Percentiles rank a stretch among this genome's conserved stretches.
phyloP scores from a whole-genome alignment of 37 sponge, comb jelly and placozoan species.

The Dysidea cf. avara region DNA sequence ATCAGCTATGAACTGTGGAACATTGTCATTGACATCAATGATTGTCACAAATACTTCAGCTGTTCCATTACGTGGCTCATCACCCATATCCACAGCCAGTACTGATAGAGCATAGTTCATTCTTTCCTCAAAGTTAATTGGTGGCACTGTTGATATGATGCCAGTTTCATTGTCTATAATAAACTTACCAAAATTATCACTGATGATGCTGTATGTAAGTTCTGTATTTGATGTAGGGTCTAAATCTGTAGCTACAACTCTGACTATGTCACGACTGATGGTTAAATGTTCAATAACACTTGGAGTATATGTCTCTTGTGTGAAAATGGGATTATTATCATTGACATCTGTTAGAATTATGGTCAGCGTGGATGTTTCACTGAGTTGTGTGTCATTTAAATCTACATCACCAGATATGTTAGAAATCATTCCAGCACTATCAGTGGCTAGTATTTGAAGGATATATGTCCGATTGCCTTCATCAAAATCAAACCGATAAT shows the following conservation, averaged over 20 bases:
- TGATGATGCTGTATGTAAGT: conserved; percentile 5
- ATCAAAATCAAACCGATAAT: conserved; percentile 63
- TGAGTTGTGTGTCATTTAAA: conserved; percentile 6
- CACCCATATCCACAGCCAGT: conserved; percentile 58
- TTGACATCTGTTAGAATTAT: conserved; percentile 64
- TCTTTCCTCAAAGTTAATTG: conserved; percentile 20
- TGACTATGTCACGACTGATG: conserved; percentile 3
- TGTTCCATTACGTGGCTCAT: conserved; percentile 20
- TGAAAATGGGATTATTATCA: conserved; percentile 50
- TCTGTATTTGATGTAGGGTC: conserved; percentile 43
- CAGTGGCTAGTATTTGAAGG: conserved; percentile 34
- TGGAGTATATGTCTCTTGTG: conserved; percentile 6
- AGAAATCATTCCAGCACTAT: conserved; percentile 26
- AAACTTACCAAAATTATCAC: conserved; percentile 8
- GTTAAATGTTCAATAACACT: conserved; percentile 29
- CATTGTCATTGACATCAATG: conserved; percentile 43
- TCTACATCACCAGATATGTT: conserved; percentile 27
- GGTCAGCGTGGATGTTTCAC: conserved; percentile 6
- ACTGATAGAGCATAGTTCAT: conserved; percentile 31
- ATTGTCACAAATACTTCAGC: conserved; percentile 48
- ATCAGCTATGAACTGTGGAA: conserved; percentile 53
- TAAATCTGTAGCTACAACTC: conserved; percentile 32
- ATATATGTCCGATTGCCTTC: conserved; percentile 4
- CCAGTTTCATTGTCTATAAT: conserved; percentile 29
- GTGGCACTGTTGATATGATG: conserved; percentile 27